A percentile compares a stretch with the other conserved stretches of the same genome.
Evolutionary conservation across 2,888 invertebrate genomes (phyloP).

Genomic region (Xestia ashworthii): DNA sequence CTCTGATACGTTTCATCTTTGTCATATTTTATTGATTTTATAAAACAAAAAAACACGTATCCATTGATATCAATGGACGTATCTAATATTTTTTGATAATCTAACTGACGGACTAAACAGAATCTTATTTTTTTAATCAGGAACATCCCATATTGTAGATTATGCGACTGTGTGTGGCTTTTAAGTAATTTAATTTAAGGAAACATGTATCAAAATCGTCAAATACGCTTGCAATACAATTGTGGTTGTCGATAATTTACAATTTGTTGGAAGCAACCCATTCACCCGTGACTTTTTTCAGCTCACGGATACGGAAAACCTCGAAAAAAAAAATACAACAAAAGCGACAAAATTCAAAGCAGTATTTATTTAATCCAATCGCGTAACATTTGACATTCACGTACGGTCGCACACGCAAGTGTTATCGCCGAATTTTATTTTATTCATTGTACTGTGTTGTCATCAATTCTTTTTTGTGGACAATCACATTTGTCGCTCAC

Average conservation of each 20-base stretch:
- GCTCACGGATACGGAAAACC: constrained; percentile 8
- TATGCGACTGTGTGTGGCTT: background rate
- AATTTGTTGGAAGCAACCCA: background rate
- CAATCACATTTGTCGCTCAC: constrained; percentile 57
- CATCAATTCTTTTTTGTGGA: constrained; percentile 52
- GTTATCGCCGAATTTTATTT: constrained; percentile 68
- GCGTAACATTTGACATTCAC: constrained; percentile 67
- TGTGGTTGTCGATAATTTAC: background rate
- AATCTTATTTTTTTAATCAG: too few relatives aligned
- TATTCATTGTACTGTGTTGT: constrained; percentile 65
- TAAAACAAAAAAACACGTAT: too few relatives aligned
- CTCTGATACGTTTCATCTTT: too few relatives aligned
- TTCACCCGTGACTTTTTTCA: constrained; percentile 5
- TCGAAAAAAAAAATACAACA: constrained; percentile 11
- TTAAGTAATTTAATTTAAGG: background rate
- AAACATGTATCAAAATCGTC: background rate
- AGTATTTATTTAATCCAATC: constrained; percentile 57
- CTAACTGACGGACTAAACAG: too few relatives aligned
- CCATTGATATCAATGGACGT: too few relatives aligned
- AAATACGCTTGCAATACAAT: background rate
- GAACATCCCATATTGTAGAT: background rate
- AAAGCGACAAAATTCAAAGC: constrained; percentile 31
- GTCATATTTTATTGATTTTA: too few relatives aligned
- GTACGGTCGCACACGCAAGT: constrained; percentile 73
- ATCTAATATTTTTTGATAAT: too few relatives aligned